These are phyloP conservation scores for Metopia argyrocephala DNA, from an alignment of 2,888 invertebrate genomes.

Conservation along the genomic window DNA sequence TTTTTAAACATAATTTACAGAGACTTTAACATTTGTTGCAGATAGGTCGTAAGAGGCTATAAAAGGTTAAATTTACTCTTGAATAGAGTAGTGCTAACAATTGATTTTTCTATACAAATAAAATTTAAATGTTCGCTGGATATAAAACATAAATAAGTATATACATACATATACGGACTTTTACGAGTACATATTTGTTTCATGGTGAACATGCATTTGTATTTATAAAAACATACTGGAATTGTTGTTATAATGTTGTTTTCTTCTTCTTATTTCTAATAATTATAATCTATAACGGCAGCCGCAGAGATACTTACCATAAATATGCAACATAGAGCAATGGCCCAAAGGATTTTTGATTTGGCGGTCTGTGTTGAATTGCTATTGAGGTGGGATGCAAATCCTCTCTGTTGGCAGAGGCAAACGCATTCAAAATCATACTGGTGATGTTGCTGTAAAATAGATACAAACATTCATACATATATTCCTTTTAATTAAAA, in stretches of 20 bases:
- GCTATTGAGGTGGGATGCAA: conserved; percentile 71
- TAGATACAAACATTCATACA: neutral
- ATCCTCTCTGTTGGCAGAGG: conserved; percentile 73
- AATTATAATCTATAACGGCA: conserved; percentile 23
- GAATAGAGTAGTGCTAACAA: no score
- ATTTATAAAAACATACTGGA: neutral
- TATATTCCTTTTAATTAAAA: neutral
- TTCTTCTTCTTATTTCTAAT: conserved; percentile 32
- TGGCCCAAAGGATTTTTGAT: conserved; percentile 83
- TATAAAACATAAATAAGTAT: no score
- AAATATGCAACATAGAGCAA: conserved; percentile 84
- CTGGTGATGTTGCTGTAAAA: conserved; percentile 22
- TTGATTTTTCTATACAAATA: no score
- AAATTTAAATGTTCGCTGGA: neutral
- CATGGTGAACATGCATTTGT: neutral
- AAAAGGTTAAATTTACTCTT: no score
- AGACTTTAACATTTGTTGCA: no score
- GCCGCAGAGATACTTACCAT: conserved; percentile 81
- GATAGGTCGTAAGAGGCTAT: no score
- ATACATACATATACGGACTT: no score
- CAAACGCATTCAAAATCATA: conserved; percentile 65
- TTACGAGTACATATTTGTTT: no score
- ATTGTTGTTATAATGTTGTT: neutral
- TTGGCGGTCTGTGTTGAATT: conserved; percentile 79
- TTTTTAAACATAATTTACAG: no score